Base-by-base conservation (phyloP, 1,140 invertebrate genomes). In the Aphaenogaster ashmeadi region DNA sequence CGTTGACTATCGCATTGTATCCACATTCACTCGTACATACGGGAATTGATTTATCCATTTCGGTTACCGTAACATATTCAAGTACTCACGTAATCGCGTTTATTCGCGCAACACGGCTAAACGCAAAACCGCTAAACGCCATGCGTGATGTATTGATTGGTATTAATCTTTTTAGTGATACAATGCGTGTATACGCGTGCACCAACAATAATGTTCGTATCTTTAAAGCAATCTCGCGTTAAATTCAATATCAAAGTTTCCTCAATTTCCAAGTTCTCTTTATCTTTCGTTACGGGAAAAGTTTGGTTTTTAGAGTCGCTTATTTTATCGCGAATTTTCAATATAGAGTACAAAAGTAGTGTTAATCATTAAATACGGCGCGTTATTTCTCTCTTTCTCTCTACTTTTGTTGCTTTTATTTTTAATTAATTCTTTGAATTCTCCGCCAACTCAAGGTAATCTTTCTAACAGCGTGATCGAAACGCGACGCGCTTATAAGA, bases 81-180 rank as follows among this genome's bases (percentile, higher is more conserved):
- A 78, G 80, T 78, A 86, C 87, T 75, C 62, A 41, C 41, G 66
- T 75, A 88, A 88, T 89, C 84, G 88, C 60, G 87, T 89, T 89
- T 89, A 89, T 89, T 89, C 79, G 88, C 66, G 38, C 79, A 38
- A 72, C 69, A 83, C 66, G 62, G 36, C 52, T 72, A 83, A 72
- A 58, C 38, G 66, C 79, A 83, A 83, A 83, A 83, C 79, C 79
- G 52, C 79, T 83, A 83, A 83, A 58, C 38, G 66, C 66, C 52
- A 36, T 33, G 56, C 38, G 66, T 83, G 66, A 83, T 54, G 50
- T 83, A 83, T 67, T 27, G 79, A 64, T 64, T 64, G 21, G 41
- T 47, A 79, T 50, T 79, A 79, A 79, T n/a, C 27, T 79, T 62
- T 38, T 62, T 66, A 62, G 18, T 13, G 33, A 50, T 27, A 52